Base-by-base conservation (phyloP, 1,140 invertebrate species). In the Drosophila nebulosa region DNA sequence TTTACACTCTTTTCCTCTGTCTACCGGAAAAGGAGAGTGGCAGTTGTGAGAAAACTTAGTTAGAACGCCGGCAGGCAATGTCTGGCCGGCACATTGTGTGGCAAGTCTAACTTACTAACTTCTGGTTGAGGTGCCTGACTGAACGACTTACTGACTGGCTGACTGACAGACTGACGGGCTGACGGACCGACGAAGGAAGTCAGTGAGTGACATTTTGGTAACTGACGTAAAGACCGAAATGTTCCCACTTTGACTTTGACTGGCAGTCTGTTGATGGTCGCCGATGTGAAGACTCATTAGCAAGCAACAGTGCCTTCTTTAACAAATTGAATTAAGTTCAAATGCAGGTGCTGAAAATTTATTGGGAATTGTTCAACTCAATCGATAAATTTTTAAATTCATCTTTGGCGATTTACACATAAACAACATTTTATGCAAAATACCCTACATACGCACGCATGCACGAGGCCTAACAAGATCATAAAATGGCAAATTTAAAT, bases 321-420 rank as follows among this genome's bases (percentile, higher is more conserved):
- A 78, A 86, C 66, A 74, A 66, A 77, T 85, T 70, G 61, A 80
- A 86, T 85, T 80, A 84, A 84, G 78, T 86, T 80, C 75, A 84
- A 79, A 79, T 67, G 63, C 53, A 51, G 55, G 46, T 64, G 16
- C 2, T 10, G 52, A 16, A 51, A 12, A 46, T 21, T 5, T 46
- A 46, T 21, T 46, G 6, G 2, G 21, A 46, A 46, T 3, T 46
- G 7, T 10, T 46, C 2, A 46, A 46, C n/a, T 21, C 2, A 5
- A 2, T 46, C 39, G 18, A 46, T 46, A 10, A 46, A 10, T 21
- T 10, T 10, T 21, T 3, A 10, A 46, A 46, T 46, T 46, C 16
- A 21, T 46, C 16, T 21, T 46, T 46, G 39, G 16, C 42, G 32
- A 69, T 77, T 59, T 73, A 64, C 72, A 64, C 69, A 81, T 61